Evolutionary conservation across 2,888 invertebrate species (phyloP), one percentile per base, ranked within the genome.

Genomic region (Antheraea yamamai): DNA sequence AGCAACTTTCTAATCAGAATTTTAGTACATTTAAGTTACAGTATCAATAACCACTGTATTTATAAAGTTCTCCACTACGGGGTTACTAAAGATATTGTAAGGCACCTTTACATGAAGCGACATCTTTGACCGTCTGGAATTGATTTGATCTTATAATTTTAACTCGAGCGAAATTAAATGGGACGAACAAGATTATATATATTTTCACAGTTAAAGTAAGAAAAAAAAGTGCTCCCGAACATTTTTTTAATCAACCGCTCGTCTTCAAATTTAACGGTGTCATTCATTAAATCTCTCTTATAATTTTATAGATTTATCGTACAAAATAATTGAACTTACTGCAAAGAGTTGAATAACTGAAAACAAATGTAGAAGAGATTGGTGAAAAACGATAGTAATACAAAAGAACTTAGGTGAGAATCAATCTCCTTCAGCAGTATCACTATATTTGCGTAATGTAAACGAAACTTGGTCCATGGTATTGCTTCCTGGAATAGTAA

Each of bases 311-410:
- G 16, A 4, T 26, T 16, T 23, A 3, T 61, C 23, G 7, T 12
- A 23, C 26, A 66, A 66, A 66, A 16, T 30, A 16, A 66, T 30
- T 30, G 14, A 8, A 76, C 81, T 82, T 84, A 88, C 89, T 85
- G 85, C n/a, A 88, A 77, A 8, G 81, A 79, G 64, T 85, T 82
- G 72, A 83, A 88, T 1, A 88, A 77, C 73, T 87, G 85, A 7
- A 81, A 47, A 58, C 87, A 86, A 7, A 87, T 83, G 75, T 83
- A 88, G 77, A 82, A 85, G 10, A 89, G 77, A 64, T 86, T 83
- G 4, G 73, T 77, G 70, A 89, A 86, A 26, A 88, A 86, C 0
- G 90, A 85, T 4, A 87, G 6, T 4, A 92, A 78, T 7, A 91
- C 83, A 18, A 90, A 81, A 3, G 78, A 81, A 16, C 86, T 85